Evolutionary conservation across 1,140 invertebrate species (phyloP).

Genomic region (Leguminivora glycinivorella): DNA sequence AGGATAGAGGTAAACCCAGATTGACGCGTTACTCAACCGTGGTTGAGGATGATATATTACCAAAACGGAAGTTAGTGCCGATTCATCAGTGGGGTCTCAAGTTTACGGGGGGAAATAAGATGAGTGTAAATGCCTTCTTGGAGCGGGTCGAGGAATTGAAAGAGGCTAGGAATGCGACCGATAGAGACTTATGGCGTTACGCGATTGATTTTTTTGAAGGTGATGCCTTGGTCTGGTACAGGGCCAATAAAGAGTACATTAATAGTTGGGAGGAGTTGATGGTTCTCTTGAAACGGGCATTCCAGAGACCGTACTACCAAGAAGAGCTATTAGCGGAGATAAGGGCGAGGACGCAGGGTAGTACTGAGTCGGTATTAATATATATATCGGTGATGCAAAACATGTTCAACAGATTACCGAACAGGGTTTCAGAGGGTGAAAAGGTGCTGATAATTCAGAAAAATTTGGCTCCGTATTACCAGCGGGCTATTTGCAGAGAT

Average conservation of each 20-base stretch:
- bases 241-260: conserved; percentile 37
- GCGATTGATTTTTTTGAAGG: conserved; percentile 48
- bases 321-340: conserved; percentile 50
- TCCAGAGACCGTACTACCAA: conserved; percentile 45
- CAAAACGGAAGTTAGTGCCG: conserved; percentile 37
- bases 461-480: conserved; percentile 50
- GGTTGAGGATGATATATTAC: not conserved
- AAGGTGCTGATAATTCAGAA: conserved; percentile 45
- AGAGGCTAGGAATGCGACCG: conserved; percentile 39
- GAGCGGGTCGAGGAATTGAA: conserved; percentile 45
- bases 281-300: conserved; percentile 33
- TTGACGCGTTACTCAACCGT: too few relatives aligned
- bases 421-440: conserved; percentile 37
- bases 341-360: conserved; percentile 45
- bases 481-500: conserved; percentile 42
- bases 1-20: too few relatives aligned
- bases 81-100: conserved; percentile 38
- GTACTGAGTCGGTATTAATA: conserved; percentile 44
- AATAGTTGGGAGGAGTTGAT: conserved; percentile 36
- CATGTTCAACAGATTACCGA: conserved; percentile 47
- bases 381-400: conserved; percentile 51
- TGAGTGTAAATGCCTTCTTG: conserved; percentile 45
- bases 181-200: conserved; percentile 38
- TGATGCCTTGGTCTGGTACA: conserved; percentile 48
- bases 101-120: conserved; percentile 40